A percentile compares a stretch with the other conserved stretches of the same genome.
phyloP scores from a whole-genome alignment of 2,888 invertebrate species.

The Ochropleura plecta region DNA sequence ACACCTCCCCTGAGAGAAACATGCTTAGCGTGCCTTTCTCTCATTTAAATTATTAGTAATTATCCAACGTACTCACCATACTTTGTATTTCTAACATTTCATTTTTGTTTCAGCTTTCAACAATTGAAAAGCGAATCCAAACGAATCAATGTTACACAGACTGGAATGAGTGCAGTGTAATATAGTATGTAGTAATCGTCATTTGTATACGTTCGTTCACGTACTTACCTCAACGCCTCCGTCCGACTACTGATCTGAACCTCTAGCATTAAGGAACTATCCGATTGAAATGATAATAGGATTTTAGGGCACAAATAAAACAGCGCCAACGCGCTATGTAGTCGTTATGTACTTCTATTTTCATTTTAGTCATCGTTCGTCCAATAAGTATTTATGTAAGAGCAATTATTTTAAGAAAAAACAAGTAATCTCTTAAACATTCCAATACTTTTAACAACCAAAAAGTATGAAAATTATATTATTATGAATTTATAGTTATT shows the following conservation, averaged over 20 bases:
- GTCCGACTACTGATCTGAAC: conserved; percentile 73
- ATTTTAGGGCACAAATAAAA: conserved; percentile 78
- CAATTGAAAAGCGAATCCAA: conserved; percentile 70
- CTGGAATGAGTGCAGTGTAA: conserved; percentile 75
- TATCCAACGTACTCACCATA: background rate
- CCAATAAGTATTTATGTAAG: conserved; percentile 67
- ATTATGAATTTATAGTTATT: conserved; percentile 46
- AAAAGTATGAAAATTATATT: conserved; percentile 66
- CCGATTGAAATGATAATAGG: conserved; percentile 89
- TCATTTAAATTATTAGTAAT: conserved; percentile 27
- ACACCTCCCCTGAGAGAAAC: conserved; percentile 9
- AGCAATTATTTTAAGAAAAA: conserved; percentile 59
- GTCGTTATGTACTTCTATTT: conserved; percentile 84
- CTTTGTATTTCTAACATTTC: background rate
- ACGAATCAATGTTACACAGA: conserved; percentile 60
- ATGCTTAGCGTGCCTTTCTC: conserved; percentile 15
- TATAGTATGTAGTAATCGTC: conserved; percentile 60
- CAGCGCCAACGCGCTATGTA: conserved; percentile 59
- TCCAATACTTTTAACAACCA: conserved; percentile 72
- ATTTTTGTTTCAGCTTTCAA: conserved; percentile 78
- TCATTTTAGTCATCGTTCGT: conserved; percentile 85
- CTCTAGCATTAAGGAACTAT: conserved; percentile 57
- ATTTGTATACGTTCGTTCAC: conserved; percentile 60
- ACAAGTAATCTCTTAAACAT: conserved; percentile 58
- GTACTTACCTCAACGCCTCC: conserved; percentile 76